Conservation (phyloP, 2,113 vertebrate species). For the Phylloscopus trochilus region DNA sequence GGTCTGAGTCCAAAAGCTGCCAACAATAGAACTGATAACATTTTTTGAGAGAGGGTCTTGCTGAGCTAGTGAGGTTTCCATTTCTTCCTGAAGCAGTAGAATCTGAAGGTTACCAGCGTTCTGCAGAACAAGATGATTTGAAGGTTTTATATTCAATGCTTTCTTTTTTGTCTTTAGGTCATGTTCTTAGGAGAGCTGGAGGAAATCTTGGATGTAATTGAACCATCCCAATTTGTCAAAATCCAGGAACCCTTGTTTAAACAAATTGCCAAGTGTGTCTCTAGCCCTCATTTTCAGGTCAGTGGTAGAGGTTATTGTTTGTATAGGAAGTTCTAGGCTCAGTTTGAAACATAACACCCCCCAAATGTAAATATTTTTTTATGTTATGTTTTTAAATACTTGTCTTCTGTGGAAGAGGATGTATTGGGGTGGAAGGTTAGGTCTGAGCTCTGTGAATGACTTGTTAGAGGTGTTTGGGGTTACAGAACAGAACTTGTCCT, state of each 20-base stretch:
- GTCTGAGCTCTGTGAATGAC: not conserved
- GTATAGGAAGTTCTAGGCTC: not conserved
- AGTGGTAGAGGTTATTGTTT: conserved; percentile 33
- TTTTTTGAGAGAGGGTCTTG: not conserved
- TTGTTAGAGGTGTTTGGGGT: not conserved
- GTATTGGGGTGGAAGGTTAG: not conserved
- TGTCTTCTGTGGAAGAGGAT: not conserved
- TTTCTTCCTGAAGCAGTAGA: not conserved
- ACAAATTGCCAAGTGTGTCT: conserved; percentile 98
- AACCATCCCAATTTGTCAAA: conserved; percentile 97
- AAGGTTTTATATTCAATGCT: not conserved
- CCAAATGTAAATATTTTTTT: not conserved
- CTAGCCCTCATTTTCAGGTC: conserved; percentile 99
- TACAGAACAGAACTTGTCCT: not conserved
- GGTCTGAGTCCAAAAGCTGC: not conserved
- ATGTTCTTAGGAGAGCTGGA: conserved; percentile 98
- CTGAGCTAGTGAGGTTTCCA: not conserved
- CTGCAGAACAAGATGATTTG: not conserved
- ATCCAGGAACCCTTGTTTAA: conserved; percentile 99
- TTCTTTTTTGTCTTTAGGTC: conserved; percentile 76
- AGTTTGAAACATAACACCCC: not conserved
- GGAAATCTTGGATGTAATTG: conserved; percentile 98
- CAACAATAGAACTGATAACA: not conserved
- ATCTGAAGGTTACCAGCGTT: not conserved
- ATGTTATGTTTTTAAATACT: not conserved